Evolutionary conservation across 1,140 invertebrate genomes (phyloP), one percentile per base, ranked within the genome.

Genomic region (Antheraea mylitta): DNA sequence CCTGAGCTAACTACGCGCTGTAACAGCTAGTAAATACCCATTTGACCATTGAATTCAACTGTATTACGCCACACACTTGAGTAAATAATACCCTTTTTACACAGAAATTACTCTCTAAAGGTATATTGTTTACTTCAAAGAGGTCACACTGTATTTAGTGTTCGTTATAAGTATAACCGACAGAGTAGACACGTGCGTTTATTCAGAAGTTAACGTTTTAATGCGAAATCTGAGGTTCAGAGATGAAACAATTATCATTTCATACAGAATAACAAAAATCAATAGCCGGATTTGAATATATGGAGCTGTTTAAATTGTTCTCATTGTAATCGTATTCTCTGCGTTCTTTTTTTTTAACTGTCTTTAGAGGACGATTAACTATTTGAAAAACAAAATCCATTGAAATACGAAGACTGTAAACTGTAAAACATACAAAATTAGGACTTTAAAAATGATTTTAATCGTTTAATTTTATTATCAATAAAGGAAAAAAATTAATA

Each of bases 241-340:
- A 66, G 78, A 60, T 65, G 69, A 69, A 67, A 76, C 59, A 73
- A 80, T 86, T 84, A 86, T 76, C 83, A 69, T 63, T 58, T 61
- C 67, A 69, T 70, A 58, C 48, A 78, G 69, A 81, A 81, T 76
- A 67, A 82, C 69, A 80, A 79, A 83, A 75, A 82, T 80, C 81
- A 83, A 86, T 77, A 83, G 30, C 48, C 37, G 19, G 64, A 69
- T 70, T 30, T 60, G 65, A 63, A 69, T 73, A 59, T 64, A 66
- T 38, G 18, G 67, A 30, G 66, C 37, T 66, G 37, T 72, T 66
- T 68, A 53, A 13, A 62, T 22, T 68, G 58, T 61, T 60, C 42
- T 66, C 58, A 64, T 37, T 63, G 63, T 72, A 63, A 69, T 69
- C 67, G 64, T 67, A 58, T 66, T 53, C 18, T 64, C 9, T 7